Percentiles rank a stretch among this genome's conserved stretches.
Conservation (phyloP, 2,797 vertebrate species). For the Micrastur ruficollis region DNA sequence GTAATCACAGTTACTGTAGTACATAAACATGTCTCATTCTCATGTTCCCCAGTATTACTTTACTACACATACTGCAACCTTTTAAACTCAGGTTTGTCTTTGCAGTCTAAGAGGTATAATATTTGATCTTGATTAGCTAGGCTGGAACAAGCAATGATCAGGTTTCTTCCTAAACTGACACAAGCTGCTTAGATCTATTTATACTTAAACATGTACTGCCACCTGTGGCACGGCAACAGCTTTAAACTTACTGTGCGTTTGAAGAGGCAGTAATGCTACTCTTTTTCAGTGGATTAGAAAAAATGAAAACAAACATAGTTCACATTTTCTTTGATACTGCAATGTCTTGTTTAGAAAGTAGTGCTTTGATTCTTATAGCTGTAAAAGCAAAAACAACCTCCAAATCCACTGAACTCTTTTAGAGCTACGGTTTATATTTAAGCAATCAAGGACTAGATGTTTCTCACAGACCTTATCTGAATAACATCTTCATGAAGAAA, state of each 20-base stretch:
- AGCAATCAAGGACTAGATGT: not conserved
- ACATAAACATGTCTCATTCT: not conserved
- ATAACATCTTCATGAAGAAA: not conserved
- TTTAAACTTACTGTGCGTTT: not conserved
- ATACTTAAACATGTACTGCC: conserved; percentile 27
- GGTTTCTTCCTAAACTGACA: not conserved
- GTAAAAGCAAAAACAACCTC: not conserved
- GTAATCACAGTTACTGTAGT: not conserved
- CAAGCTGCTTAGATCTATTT: not conserved
- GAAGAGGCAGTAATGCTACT: not conserved
- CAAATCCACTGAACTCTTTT: not conserved
- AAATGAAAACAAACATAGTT: not conserved
- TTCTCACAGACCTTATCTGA: not conserved
- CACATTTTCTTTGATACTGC: not conserved
- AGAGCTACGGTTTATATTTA: not conserved
- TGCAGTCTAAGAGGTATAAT: not conserved
- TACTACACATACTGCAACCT: not conserved
- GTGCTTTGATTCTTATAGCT: not conserved
- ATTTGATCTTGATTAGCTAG: not conserved
- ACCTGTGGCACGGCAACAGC: conserved; percentile 18
- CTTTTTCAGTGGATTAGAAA: not conserved
- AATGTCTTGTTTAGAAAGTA: not conserved
- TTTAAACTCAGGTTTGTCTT: not conserved
- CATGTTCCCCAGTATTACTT: not conserved
- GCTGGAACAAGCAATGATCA: not conserved